Base-by-base conservation (phyloP, 2,113 vertebrate genomes). In the Tenebrosternarchus preto region DNA sequence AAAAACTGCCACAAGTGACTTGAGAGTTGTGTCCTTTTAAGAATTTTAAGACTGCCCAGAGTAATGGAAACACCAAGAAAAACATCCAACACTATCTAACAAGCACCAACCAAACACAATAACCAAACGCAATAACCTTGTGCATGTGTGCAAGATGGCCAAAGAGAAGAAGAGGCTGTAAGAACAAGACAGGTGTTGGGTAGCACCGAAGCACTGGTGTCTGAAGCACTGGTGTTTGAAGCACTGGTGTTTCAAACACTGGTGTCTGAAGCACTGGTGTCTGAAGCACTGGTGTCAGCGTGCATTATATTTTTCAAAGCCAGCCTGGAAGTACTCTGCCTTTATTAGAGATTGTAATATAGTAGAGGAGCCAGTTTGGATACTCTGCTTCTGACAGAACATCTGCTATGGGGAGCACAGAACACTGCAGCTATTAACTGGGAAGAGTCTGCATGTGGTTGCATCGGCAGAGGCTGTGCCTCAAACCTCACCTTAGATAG, bases 21-120 rank as follows among this genome's bases (percentile, higher is more conserved):
- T 22, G 33, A 57, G 55, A 80, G 66, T 75, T 55, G 72, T 73
- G 53, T 24, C 61, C 73, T 71, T 76, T 71, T 56, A 63, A 4
- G 72, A 53, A 36, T 71, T 64, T 73, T 74, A 63, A 75, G 66
- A 76, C 39, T 71, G 33, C 16, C 50, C 61, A 59, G 25, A 71
- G 71, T 55, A 63, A 73, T 73, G 24, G 68, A 67, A 75, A 76
- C 72, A 75, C 79, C 53, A 69, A 64, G n/a, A 67, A 43, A 46
- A 66, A 81, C 61, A 61, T 73, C 53, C 5, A 59, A 80, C 29
- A 72, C 19, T 60, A 76, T 53, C 43, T 66, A 64, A 53, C 61
- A 46, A 33, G 43, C 25, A 19, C 43, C 43, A 22, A 76, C 1
- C n/a, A n/a, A n/a, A n/a, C n/a, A n/a, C n/a, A n/a, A 20, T 46